Conservation (phyloP, 2,113 vertebrate genomes). For the Polypterus senegalus region DNA sequence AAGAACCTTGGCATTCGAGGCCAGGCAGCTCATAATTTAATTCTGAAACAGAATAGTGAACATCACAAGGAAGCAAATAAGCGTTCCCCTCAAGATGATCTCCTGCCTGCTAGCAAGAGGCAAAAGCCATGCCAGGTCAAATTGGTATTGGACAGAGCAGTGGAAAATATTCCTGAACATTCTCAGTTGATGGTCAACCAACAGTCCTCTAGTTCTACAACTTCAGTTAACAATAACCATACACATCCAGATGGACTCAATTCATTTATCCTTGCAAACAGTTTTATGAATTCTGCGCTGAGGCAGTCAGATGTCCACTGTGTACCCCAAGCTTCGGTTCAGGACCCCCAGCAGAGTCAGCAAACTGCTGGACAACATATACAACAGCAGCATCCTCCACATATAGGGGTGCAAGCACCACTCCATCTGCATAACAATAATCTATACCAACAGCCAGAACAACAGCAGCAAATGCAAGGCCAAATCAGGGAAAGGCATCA, state of each 20-base stretch:
- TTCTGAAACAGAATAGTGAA: slow-evolving; percentile 52
- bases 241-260: slow-evolving; percentile 50
- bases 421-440: slow-evolving; percentile 71
- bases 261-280: slow-evolving; percentile 68
- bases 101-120: slow-evolving; percentile 72
- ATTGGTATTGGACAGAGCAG: slow-evolving; percentile 37
- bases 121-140: slow-evolving; percentile 81
- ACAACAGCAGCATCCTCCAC: slow-evolving; percentile 63
- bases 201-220: slow-evolving; percentile 60
- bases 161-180: slow-evolving; percentile 56
- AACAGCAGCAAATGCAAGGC: slow-evolving; percentile 50
- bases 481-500: slow-evolving; percentile 69
- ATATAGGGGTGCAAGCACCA: slow-evolving; percentile 50
- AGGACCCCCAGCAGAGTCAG: slow-evolving; percentile 64
- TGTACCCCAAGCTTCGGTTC: slow-evolving; percentile 48
- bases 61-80: slow-evolving; percentile 79
- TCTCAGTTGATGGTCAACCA: slow-evolving; percentile 68
- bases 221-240: slow-evolving; percentile 55
- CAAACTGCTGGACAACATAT: slow-evolving; percentile 54
- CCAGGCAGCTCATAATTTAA: slow-evolving; percentile 52
- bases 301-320: slow-evolving; percentile 72
- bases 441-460: slow-evolving; percentile 64
- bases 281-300: slow-evolving; percentile 58
- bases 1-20: slow-evolving; percentile 58
- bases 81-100: slow-evolving; percentile 75